phyloP scores from a whole-genome alignment of 92 coral and sea anemone species.

The Porites lobata region DNA sequence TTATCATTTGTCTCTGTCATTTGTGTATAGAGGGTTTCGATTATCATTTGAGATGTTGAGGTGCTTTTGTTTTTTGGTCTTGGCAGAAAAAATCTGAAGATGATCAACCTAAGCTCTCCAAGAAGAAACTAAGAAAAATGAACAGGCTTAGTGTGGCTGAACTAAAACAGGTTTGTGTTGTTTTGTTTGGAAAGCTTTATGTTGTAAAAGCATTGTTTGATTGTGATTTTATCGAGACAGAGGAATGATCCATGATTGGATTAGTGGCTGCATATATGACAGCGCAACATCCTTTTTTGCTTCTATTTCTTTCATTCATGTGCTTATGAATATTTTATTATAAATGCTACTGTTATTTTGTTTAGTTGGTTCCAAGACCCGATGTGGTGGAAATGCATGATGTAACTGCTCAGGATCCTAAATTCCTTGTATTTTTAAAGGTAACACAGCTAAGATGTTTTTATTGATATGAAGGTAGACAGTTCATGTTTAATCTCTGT shows the following conservation, averaged over 20 bases:
- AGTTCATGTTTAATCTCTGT: too few species aligned
- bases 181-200: neutral
- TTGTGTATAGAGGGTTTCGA: neutral
- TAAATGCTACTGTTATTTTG: neutral
- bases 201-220: too few species aligned
- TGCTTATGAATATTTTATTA: neutral
- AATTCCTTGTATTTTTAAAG: conserved; percentile 93
- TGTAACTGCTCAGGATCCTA: conserved; percentile 99
- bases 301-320: neutral
- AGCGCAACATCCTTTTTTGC: neutral
- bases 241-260: too few species aligned
- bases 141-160: conserved; percentile 99
- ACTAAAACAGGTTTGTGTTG: conserved; percentile 82
- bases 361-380: conserved; percentile 94
- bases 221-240: too few species aligned
- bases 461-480: too few species aligned
- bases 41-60: neutral
- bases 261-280: too few species aligned
- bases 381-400: conserved; percentile 99
- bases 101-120: conserved; percentile 93
- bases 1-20: too few species aligned
- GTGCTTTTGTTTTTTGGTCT: neutral
- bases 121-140: conserved; percentile 94
- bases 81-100: conserved; percentile 79
- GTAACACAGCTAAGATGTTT: conserved; percentile 44